These are phyloP conservation scores for Setophaga kirtlandii DNA, from an alignment of 2,113 vertebrate genomes.

Conservation along the genomic window DNA sequence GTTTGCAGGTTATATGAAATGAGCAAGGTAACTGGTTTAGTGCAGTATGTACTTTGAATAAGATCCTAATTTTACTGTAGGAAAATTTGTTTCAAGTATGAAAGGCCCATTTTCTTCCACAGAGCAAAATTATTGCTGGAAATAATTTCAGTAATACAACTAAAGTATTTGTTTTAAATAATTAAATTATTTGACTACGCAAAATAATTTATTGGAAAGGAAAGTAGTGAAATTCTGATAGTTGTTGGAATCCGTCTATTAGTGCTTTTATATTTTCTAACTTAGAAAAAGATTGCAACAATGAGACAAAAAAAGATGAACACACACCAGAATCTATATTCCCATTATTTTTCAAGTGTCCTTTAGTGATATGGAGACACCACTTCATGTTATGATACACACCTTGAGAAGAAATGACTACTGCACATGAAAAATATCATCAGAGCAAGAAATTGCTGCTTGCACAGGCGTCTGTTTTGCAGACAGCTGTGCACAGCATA, in stretches of 20 bases:
- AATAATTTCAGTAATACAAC: conserved; percentile 19
- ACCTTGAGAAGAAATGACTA: neutral
- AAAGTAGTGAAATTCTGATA: neutral
- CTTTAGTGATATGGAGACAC: neutral
- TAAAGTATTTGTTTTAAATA: neutral
- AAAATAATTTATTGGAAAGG: conserved; percentile 5
- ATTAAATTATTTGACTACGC: neutral
- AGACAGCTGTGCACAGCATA: neutral
- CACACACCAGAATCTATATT: neutral
- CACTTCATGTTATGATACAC: neutral
- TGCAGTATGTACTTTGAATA: conserved; percentile 16
- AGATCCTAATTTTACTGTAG: neutral
- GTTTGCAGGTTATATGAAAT: neutral
- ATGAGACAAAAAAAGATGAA: neutral
- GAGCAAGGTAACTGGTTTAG: conserved; percentile 4
- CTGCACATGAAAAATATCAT: neutral
- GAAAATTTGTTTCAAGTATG: conserved; percentile 25
- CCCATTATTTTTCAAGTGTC: neutral
- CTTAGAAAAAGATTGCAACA: neutral
- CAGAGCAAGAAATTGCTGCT: neutral
- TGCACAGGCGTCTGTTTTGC: neutral
- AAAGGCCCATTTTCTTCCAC: conserved; percentile 40
- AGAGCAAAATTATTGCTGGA: conserved; percentile 9
- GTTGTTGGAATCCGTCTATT: neutral
- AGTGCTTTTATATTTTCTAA: neutral